A percentile compares a stretch with the other conserved stretches of the same genome.
phyloP scores from a whole-genome alignment of 1,140 invertebrate species.

The Penaeus japonicus region DNA sequence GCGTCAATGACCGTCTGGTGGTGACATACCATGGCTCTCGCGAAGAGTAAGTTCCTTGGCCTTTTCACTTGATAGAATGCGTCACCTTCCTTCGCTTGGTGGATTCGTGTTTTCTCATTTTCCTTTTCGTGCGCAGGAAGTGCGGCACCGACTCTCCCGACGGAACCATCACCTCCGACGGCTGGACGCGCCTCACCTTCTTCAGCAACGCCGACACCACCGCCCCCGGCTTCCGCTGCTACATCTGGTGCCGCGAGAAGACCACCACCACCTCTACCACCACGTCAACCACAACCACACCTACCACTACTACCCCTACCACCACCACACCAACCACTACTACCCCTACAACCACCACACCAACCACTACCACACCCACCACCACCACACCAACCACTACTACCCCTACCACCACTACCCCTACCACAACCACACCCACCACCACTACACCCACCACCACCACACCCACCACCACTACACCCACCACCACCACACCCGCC shows the following conservation, averaged over 20 bases:
- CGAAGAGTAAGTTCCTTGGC: neutral
- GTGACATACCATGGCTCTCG: neutral
- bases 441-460: neutral
- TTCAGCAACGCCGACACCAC: neutral
- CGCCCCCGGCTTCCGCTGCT: neutral
- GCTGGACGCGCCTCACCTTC: neutral
- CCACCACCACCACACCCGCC: neutral
- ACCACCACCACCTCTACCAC: neutral
- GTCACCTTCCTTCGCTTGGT: neutral
- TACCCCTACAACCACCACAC: neutral
- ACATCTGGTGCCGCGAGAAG: neutral
- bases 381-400: neutral
- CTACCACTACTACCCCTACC: neutral
- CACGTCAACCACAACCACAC: neutral
- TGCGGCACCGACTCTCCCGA: too few relatives aligned
- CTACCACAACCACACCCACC: neutral
- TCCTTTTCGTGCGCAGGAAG: too few relatives aligned
- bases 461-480: neutral
- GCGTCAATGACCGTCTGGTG: neutral
- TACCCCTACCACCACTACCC: neutral
- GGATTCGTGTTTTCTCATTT: too few relatives aligned
- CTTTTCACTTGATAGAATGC: neutral
- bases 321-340: neutral
- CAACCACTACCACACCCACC: neutral
- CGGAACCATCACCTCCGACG: too few relatives aligned